Evolutionary conservation across 2,113 vertebrate species (phyloP), one percentile per base, ranked within the genome.

Genomic region (Sialia sialis): DNA sequence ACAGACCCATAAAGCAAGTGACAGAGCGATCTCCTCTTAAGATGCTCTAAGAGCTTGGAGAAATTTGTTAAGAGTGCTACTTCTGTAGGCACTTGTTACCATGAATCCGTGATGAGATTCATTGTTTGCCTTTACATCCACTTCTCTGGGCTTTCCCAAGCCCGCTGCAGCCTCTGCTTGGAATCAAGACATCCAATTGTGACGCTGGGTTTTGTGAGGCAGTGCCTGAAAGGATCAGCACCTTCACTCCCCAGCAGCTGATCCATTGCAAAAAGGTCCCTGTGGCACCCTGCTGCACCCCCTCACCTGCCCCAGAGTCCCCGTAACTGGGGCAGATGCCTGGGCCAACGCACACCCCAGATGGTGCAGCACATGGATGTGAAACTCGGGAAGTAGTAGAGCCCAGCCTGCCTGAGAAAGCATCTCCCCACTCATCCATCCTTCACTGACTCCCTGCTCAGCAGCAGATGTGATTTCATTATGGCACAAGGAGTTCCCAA

Each of bases 1-100:
- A 44, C 2, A 94, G 95, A 84, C 68, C 64, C 95, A 95, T 94
- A 96, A 96, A 96, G 59, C 79, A 95, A 90, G n/a, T 1, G 7
- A 43, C 38, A 80, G 38, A 51, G 36, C 4, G 51, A 80, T 90
- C 75, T 94, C 85, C 82, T 94, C 84, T 91, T 87, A 55, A 94
- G 90, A 84, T 68, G 72, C 79, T 70, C 48, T 86, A 36, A 95
- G 84, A 93, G 87, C 94, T 87, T 66, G 63, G 87, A 94, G 87
- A 94, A 94, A 87, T 95, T 63, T 76, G 74, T 87, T 26, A 63
- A 36, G 89, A 85, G 87, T 58, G 87, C 91, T 95, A 52, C 94
- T 96, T 89, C 89, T 91, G 66, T 7, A 58, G 76, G 87, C 89
- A 94, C 80, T 94, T 82, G 80, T 89, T 67, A 25, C 77, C 84